Evolutionary conservation across 2,888 invertebrate genomes (phyloP), one percentile per base, ranked within the genome.

Genomic region (Amphipoea lucens): DNA sequence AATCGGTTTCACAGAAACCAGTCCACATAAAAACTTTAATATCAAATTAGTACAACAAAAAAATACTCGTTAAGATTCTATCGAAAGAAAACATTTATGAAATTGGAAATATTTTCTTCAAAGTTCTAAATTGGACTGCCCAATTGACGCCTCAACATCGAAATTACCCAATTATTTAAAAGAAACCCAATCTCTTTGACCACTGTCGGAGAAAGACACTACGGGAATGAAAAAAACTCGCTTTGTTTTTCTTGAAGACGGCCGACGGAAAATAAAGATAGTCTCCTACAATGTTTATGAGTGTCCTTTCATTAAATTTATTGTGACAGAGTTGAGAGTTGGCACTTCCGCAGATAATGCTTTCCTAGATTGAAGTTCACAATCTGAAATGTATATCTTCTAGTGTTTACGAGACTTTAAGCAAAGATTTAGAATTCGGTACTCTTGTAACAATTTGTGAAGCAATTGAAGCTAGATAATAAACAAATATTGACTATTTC

Each of bases 151-250:
- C 80, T 80, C 81, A 83, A 82, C 75, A 89, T 90, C 66, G 65
- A 88, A 92, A 92, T 93, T 90, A 91, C 89, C 89, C 90, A 90
- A 90, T 91, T 90, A 86, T 82, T 79, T 80, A 84, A 90, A 89
- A 85, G 73, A 84, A 78, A 78, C 83, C 82, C 79, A 83, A 82
- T 88, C 86, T 87, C 89, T 90, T 91, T 90, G 90, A 91, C 90
- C 89, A 89, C 88, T 87, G 87, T 78, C 76, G 76, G 87, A 80
- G 85, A 87, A 89, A 89, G 88, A 91, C 87, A 87, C 83, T 86
- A 86, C 79, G 77, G 67, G 78, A 87, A 88, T 86, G 81, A 89
- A 87, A 91, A 45, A 90, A 90, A 82, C 82, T 81, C 81, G 85
- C 89, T 84, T 90, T 90, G 88, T 91, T 91, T 89, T 84, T 83